phyloP scores from a whole-genome alignment of 1,140 invertebrate species.

The Leguminivora glycinivorella region DNA sequence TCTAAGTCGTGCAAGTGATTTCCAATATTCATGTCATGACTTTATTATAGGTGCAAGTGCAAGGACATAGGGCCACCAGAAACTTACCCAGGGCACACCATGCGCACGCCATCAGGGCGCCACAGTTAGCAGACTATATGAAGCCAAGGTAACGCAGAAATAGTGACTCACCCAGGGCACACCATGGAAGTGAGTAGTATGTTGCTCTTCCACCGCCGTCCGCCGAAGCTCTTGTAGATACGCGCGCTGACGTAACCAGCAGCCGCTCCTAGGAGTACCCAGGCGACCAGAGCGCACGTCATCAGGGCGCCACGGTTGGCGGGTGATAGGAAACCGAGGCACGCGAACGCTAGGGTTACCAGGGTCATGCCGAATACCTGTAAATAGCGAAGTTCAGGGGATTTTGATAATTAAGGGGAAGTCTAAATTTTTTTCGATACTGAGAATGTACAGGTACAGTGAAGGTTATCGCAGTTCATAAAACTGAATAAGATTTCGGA shows the following conservation, averaged over 20 bases:
- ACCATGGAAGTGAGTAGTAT: constrained; percentile 97
- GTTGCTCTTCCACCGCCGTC: constrained; percentile 99
- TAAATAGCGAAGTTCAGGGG: neutral
- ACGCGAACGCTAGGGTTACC: constrained; percentile 95
- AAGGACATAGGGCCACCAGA: too few relatives aligned
- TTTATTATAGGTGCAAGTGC: too few relatives aligned
- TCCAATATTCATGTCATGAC: too few relatives aligned
- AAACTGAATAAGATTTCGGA: too few relatives aligned
- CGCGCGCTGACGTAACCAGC: constrained; percentile 97
- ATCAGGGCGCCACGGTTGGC: constrained; percentile 98
- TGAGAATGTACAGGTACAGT: too few relatives aligned
- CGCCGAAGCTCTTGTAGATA: constrained; percentile 99
- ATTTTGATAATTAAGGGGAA: too few relatives aligned
- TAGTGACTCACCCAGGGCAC: constrained; percentile 90
- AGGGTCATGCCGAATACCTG: constrained; percentile 84
- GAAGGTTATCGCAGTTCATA: too few relatives aligned
- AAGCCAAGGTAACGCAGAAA: constrained; percentile 86
- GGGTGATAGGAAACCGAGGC: constrained; percentile 97
- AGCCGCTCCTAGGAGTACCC: constrained; percentile 95
- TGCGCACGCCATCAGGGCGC: too few relatives aligned
- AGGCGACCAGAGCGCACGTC: constrained; percentile 98
- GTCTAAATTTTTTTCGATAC: too few relatives aligned
- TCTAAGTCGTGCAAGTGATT: too few relatives aligned
- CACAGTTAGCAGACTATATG: constrained; percentile 94
- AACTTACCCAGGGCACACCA: too few relatives aligned